Evolutionary conservation across 2,113 vertebrate genomes (phyloP).

Genomic region (Perca schrenkii): DNA sequence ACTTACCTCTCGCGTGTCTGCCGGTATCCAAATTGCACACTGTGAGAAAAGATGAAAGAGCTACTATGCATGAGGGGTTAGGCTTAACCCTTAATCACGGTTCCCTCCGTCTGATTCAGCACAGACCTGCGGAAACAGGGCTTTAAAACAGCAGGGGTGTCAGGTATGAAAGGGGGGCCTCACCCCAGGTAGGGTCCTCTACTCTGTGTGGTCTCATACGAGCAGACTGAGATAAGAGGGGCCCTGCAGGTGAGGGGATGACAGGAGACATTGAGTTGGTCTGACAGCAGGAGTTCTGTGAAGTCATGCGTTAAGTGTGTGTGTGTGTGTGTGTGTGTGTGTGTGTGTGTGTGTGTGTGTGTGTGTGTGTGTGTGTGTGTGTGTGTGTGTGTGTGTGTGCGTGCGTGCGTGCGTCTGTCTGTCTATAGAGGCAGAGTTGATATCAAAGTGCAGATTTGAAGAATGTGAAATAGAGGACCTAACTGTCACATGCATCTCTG

Average conservation of each 20-base stretch:
- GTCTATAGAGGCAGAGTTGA: not conserved
- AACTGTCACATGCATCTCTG: not conserved
- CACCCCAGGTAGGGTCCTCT: conserved; percentile 43
- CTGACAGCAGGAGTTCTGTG: conserved; percentile 64
- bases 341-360: conserved; percentile 16
- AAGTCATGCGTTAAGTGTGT: no score
- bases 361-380: conserved; percentile 5
- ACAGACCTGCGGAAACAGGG: conserved; percentile 63
- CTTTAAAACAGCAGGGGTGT: conserved; percentile 63
- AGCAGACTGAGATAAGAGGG: conserved; percentile 40
- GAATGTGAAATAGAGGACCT: conserved; percentile 4
- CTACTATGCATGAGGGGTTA: conserved; percentile 39
- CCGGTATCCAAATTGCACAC: conserved; percentile 69
- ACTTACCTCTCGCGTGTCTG: conserved; percentile 68
- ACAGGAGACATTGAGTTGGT: conserved; percentile 67
- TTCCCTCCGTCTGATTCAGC: conserved; percentile 63
- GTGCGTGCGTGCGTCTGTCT: conserved; percentile 23
- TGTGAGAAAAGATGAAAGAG: conserved; percentile 75
- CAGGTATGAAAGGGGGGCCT: conserved; percentile 40
- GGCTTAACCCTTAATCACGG: conserved; percentile 65
- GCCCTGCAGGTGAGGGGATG: conserved; percentile 64
- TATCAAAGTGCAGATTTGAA: conserved; percentile 11
- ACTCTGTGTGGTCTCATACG: conserved; percentile 13
- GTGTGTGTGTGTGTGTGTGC: conserved; percentile 11
- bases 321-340: not conserved